Evolutionary conservation across 2,113 vertebrate species (phyloP).

Genomic region (Oreocharis arfaki): DNA sequence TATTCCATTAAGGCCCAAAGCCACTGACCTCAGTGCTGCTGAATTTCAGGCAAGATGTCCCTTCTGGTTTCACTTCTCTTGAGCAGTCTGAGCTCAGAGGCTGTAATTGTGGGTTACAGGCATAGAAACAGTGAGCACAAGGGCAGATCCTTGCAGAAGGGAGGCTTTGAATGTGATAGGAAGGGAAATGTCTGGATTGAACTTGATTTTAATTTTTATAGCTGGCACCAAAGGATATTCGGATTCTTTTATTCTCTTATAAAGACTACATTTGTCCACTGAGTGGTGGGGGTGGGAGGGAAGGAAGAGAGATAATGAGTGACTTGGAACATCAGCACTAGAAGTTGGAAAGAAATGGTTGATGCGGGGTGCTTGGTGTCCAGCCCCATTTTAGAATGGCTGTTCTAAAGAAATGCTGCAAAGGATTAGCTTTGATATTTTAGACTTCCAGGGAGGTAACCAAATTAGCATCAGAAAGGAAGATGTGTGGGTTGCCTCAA

Average conservation of each 20-base stretch:
- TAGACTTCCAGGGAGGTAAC: constrained; percentile 20
- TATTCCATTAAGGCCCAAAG: neutral
- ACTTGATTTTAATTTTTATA: neutral
- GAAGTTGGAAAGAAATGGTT: constrained; percentile 18
- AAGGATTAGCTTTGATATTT: constrained; percentile 44
- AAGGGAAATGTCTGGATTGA: neutral
- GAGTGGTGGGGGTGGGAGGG: rapidly evolving
- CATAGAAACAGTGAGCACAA: neutral
- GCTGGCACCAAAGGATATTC: neutral
- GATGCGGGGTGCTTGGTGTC: no score
- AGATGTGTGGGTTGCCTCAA: neutral
- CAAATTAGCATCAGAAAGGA: constrained; percentile 46
- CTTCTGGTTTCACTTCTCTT: constrained; percentile 11
- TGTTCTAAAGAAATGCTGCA: constrained; percentile 36
- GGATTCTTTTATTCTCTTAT: neutral
- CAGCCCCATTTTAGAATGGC: constrained; percentile 12
- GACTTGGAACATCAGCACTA: constrained; percentile 17
- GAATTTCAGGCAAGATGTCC: constrained; percentile 24
- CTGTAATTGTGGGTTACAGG: constrained; percentile 30
- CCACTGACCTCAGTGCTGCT: constrained; percentile 13
- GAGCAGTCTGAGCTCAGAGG: neutral
- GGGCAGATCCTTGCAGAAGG: neutral
- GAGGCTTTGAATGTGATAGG: neutral
- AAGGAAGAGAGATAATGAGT: neutral
- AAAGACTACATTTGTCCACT: neutral